Evolutionary conservation across 1,140 invertebrate species (phyloP).

Genomic region (Tyrophagus putrescentiae): DNA sequence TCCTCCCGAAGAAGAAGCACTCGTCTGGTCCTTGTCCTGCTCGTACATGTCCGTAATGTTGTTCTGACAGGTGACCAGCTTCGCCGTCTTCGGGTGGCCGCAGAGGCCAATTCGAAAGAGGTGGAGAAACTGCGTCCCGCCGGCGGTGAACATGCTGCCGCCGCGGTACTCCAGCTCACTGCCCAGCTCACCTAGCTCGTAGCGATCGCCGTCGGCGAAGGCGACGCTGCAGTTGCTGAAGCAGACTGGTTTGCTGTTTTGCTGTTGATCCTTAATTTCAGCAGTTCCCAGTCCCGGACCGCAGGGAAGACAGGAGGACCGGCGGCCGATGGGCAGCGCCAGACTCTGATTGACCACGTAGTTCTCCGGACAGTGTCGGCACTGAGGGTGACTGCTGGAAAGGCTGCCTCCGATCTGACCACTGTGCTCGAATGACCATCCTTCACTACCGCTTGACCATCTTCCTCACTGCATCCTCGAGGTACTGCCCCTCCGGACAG

Average conservation of each 20-base stretch:
- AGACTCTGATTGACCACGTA: conserved; percentile 36
- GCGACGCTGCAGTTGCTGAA: conserved; percentile 33
- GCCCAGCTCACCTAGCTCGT: conserved; percentile 34
- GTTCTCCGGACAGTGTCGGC: conserved; percentile 37
- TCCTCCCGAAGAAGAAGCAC: conserved; percentile 7
- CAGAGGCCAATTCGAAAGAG: conserved; percentile 46
- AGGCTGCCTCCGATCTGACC: neutral
- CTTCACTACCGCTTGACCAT: neutral
- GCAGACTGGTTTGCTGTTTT: conserved; percentile 31
- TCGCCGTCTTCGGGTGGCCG: conserved; percentile 29
- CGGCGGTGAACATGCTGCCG: conserved; percentile 38
- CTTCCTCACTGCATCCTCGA: neutral
- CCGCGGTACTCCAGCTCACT: conserved; percentile 2
- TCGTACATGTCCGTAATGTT: conserved; percentile 32
- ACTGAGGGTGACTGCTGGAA: conserved; percentile 21
- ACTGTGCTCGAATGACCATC: neutral
- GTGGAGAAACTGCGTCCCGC: conserved; percentile 44
- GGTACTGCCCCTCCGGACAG: conserved; percentile 23
- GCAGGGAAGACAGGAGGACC: conserved; percentile 39
- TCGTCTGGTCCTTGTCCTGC: neutral
- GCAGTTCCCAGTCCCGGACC: conserved; percentile 36
- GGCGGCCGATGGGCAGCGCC: conserved; percentile 34
- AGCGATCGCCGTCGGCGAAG: conserved; percentile 31
- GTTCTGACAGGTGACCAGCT: conserved; percentile 34
- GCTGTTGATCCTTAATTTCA: conserved; percentile 2